These are phyloP conservation scores for Pongo pygmaeus DNA, from an alignment of 2,113 vertebrate genomes.

Conservation along the genomic window DNA sequence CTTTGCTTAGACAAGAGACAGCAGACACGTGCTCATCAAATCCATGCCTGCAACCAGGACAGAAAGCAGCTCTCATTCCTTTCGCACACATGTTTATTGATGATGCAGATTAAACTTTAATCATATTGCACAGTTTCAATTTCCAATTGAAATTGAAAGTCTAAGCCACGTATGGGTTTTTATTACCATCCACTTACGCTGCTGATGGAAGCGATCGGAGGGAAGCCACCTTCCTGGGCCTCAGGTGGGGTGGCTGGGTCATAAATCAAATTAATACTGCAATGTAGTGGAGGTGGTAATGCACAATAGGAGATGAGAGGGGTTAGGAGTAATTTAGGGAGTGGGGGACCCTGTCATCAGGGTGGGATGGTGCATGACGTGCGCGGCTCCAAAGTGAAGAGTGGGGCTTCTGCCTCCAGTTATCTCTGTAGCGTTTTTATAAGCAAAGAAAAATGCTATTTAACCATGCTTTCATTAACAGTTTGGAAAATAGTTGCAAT, in stretches of 20 bases:
- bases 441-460: slow-evolving; percentile 9
- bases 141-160: slow-evolving; percentile 80
- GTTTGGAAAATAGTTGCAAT: neutral
- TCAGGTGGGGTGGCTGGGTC: slow-evolving; percentile 57
- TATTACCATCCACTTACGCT: slow-evolving; percentile 76
- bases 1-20: neutral
- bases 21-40: neutral
- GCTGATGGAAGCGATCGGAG: slow-evolving; percentile 65
- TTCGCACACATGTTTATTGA: slow-evolving; percentile 76
- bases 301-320: slow-evolving; percentile 6
- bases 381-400: neutral
- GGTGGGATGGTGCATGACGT: neutral
- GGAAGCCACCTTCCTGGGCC: slow-evolving; percentile 61
- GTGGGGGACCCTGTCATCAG: neutral
- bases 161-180: slow-evolving; percentile 64
- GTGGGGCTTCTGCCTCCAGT: too few species aligned
- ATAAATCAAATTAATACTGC: slow-evolving; percentile 68
- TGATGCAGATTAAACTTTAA: slow-evolving; percentile 81
- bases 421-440: neutral
- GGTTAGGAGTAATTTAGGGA: slow-evolving; percentile 29
- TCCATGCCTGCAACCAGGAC: slow-evolving; percentile 10
- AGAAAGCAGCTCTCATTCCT: neutral
- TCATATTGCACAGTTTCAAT: slow-evolving; percentile 79
- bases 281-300: neutral
- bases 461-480: neutral